Conservation (phyloP, 1,140 invertebrate species). For the Drosophila gunungcola region DNA sequence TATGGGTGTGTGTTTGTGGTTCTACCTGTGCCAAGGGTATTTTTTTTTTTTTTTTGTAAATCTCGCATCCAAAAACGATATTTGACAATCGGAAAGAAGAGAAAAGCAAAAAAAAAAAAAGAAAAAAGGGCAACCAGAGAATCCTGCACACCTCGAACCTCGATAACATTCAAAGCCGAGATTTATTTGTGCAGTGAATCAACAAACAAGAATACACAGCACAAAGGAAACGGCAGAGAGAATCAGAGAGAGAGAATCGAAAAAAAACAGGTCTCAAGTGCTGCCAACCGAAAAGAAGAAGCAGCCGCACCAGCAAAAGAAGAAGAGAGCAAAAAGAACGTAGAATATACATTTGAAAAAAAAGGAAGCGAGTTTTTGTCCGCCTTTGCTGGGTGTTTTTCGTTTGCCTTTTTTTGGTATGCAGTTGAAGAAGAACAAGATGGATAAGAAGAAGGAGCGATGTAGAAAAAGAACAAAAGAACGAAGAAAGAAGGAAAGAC, state of each 20-base stretch:
- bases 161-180: conserved; percentile 73
- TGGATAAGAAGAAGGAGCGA: conserved; percentile 11
- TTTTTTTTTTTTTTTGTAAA: conserved; percentile 39
- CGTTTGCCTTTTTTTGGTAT: conserved; percentile 42
- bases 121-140: conserved; percentile 29
- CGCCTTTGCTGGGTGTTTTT: conserved; percentile 11
- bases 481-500: conserved; percentile 14
- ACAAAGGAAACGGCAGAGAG: conserved; percentile 33
- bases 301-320: conserved; percentile 14
- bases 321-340: conserved; percentile 38
- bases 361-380: conserved; percentile 72
- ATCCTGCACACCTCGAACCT: conserved; percentile 59
- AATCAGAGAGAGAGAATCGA: conserved; percentile 9
- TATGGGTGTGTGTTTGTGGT: neutral
- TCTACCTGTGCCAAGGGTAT: conserved; percentile 70
- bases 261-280: conserved; percentile 75
- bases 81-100: conserved; percentile 75
- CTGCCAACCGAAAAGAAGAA: conserved; percentile 48
- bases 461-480: conserved; percentile 8
- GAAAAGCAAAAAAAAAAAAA: conserved; percentile 39
- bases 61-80: conserved; percentile 44
- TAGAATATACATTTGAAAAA: conserved; percentile 70
- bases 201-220: conserved; percentile 48
- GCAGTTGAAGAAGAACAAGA: conserved; percentile 35
- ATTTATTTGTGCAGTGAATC: conserved; percentile 83